Percentiles rank a stretch among this genome's conserved stretches.
Evolutionary conservation across 2,797 vertebrate genomes (phyloP).

Genomic region (Mareca penelope): DNA sequence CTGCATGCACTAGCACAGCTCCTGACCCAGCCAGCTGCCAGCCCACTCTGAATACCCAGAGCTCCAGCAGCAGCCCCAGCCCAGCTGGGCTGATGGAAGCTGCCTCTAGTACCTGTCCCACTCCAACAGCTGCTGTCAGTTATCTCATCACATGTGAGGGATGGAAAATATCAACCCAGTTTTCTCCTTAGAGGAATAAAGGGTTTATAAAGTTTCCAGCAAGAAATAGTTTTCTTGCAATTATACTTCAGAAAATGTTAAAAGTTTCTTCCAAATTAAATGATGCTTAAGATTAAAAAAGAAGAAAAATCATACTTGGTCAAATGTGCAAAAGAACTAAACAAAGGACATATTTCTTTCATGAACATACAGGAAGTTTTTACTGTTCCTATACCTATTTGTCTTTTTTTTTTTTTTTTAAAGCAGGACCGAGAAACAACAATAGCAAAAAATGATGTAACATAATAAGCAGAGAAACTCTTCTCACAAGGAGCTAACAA

Average conservation of each 20-base stretch:
- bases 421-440: neutral
- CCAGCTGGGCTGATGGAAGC: neutral
- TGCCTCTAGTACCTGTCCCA: neutral
- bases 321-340: neutral
- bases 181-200: neutral
- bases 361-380: neutral
- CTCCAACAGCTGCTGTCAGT: neutral
- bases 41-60: fast-evolving
- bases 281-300: neutral
- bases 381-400: neutral
- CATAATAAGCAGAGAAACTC: neutral
- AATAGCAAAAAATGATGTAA: neutral
- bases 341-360: neutral
- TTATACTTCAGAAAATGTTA: neutral
- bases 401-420: neutral
- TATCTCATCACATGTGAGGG: neutral
- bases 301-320: neutral
- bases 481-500: neutral
- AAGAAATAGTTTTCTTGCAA: neutral
- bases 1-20: neutral
- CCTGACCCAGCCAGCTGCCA: neutral
- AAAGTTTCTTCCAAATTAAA: neutral
- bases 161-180: neutral
- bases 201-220: fast-evolving
- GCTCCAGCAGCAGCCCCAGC: neutral